Percentiles rank a stretch among this genome's conserved stretches.
Conservation (phyloP, 2,113 vertebrate species). For the Ellobius talpinus region DNA sequence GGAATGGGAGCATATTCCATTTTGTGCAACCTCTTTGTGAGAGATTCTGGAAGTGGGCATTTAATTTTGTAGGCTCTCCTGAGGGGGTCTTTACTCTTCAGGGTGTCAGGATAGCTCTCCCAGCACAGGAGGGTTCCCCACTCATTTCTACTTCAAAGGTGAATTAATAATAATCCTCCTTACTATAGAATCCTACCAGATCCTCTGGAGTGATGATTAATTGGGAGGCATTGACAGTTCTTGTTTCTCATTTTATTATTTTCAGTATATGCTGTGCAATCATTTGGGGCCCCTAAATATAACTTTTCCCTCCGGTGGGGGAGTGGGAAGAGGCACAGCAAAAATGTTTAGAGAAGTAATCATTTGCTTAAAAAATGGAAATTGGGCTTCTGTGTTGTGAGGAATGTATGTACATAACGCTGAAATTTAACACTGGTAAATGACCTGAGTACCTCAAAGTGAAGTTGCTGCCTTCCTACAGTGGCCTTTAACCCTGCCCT, state of each 20-base stretch:
- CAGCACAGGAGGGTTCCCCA: constrained; percentile 84
- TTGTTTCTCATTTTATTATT: background rate
- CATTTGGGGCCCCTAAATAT: constrained; percentile 83
- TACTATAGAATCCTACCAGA: constrained; percentile 85
- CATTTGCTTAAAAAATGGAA: constrained; percentile 89
- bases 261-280: constrained; percentile 69
- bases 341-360: constrained; percentile 92
- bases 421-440: constrained; percentile 92
- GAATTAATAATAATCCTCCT: constrained; percentile 86
- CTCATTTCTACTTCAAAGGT: constrained; percentile 88
- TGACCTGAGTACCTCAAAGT: constrained; percentile 93
- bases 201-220: constrained; percentile 86
- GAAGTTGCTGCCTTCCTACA: constrained; percentile 92
- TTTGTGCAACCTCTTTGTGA: constrained; percentile 56
- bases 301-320: constrained; percentile 76
- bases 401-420: constrained; percentile 86
- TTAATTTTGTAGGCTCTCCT: constrained; percentile 65
- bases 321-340: constrained; percentile 84
- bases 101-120: constrained; percentile 83
- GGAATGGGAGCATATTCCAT: background rate
- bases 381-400: constrained; percentile 90
- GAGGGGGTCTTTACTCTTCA: constrained; percentile 70
- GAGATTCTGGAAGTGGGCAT: constrained; percentile 55
- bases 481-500: constrained; percentile 97
- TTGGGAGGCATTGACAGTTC: constrained; percentile 76